phyloP scores from a whole-genome alignment of 1,140 invertebrate genomes.

The Drosophila repleta region DNA sequence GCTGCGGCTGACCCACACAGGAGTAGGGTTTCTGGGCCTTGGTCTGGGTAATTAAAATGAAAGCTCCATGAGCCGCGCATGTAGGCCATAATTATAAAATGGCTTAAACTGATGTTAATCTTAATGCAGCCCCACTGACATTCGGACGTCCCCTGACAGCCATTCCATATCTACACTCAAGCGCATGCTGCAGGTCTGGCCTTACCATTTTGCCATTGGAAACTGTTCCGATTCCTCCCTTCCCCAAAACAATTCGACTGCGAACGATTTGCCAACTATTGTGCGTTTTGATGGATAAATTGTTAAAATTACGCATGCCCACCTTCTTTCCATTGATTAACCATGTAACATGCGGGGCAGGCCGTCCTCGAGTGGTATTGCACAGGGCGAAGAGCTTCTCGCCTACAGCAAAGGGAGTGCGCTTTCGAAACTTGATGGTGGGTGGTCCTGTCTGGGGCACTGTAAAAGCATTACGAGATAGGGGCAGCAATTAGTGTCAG shows the following conservation, averaged over 20 bases:
- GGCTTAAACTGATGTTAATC: constrained; percentile 79
- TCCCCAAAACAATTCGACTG: constrained; percentile 12
- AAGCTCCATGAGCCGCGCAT: constrained; percentile 60
- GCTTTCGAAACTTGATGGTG: constrained; percentile 89
- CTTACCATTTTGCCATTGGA: not conserved
- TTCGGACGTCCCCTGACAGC: constrained; percentile 56
- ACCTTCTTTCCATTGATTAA: constrained; percentile 92
- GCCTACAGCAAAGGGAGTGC: constrained; percentile 86
- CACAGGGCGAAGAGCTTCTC: constrained; percentile 91
- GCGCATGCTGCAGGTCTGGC: not conserved
- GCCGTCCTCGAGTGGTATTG: constrained; percentile 89
- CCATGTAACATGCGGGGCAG: constrained; percentile 92
- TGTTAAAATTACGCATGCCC: constrained; percentile 78
- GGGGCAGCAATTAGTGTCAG: constrained; percentile 54
- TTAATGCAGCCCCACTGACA: constrained; percentile 56
- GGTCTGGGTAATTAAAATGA: constrained; percentile 71
- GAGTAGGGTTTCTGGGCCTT: constrained; percentile 1
- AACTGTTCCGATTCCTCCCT: not conserved
- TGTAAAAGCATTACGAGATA: constrained; percentile 65
- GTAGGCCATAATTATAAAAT: constrained; percentile 79
- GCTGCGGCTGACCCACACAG: constrained; percentile 1
- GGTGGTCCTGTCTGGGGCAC: constrained; percentile 89
- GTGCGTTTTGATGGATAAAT: not conserved
- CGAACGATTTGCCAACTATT: constrained; percentile 16
- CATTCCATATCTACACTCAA: constrained; percentile 30